Evolutionary conservation across 2,888 invertebrate species (phyloP).

Genomic region (Trichacis sp.): DNA sequence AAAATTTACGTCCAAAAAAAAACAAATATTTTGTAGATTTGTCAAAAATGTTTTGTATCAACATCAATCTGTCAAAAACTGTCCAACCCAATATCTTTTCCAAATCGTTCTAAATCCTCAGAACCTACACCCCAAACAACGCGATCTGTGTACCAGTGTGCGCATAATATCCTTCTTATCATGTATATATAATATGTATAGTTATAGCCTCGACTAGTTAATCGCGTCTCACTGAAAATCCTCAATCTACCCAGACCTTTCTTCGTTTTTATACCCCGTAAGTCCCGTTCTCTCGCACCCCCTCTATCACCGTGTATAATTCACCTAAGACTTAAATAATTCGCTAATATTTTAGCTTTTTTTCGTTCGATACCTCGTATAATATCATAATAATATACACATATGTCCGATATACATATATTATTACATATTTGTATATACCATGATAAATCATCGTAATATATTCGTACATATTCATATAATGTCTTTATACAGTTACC

Average conservation of each 20-base stretch:
- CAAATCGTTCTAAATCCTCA: constrained; percentile 8
- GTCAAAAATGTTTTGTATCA: too few species aligned
- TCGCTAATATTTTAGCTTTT: constrained; percentile 62
- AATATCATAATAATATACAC: constrained; percentile 73
- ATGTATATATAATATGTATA: constrained; percentile 50
- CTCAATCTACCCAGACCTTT: background rate
- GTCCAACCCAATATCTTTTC: background rate
- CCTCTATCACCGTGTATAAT: constrained; percentile 28
- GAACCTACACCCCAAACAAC: background rate
- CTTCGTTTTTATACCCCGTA: constrained; percentile 7
- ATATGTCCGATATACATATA: constrained; percentile 65
- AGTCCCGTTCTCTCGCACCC: constrained; percentile 6
- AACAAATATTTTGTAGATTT: too few species aligned
- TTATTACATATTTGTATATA: constrained; percentile 43
- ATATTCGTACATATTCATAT: constrained; percentile 69
- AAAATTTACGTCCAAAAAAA: too few species aligned
- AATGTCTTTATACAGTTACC: constrained; percentile 52
- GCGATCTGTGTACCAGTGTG: constrained; percentile 21
- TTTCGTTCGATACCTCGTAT: constrained; percentile 54
- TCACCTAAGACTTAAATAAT: constrained; percentile 63
- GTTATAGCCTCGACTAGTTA: constrained; percentile 44
- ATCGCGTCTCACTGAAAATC: constrained; percentile 8
- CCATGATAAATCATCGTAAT: constrained; percentile 62
- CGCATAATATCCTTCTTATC: constrained; percentile 39
- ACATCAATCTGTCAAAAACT: too few species aligned